Base-by-base conservation (phyloP, 1,140 invertebrate species). In the Cecropterus lyciades region DNA sequence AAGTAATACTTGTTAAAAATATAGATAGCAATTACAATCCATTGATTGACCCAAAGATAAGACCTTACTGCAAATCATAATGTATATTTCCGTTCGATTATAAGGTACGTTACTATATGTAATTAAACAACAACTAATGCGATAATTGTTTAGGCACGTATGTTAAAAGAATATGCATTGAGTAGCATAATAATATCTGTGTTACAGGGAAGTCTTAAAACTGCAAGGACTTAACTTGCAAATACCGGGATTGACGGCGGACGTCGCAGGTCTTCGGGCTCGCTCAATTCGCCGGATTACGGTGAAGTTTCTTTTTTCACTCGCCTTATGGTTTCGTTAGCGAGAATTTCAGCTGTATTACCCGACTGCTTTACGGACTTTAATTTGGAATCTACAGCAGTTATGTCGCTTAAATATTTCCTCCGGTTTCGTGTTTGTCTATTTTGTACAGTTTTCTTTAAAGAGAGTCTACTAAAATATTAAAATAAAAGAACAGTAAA, bases 251-350 rank as follows among this genome's bases (percentile, higher is more conserved):
- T 87, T 84, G 79, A 75, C 76, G 75, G 67, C 66, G 67, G 73
- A 77, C 84, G 76, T 74, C 75, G 78, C 62, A 78, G 85, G 83
- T 88, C 84, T 87, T 85, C 83, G 57, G 73, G 79, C 60, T 79
- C 69, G 75, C 70, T 77, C 79, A 79, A 82, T 85, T 85, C 77
- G 77, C 69, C 67, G 80, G 80, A 89, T 89, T 87, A 87, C 64
- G 60, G 68, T 65, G 69, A 55, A 67, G 57, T 75, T 72, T 86
- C 73, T 62, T 69, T 57, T 84, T 85, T 75, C 80, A 73, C 73
- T 66, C 69, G 76, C 78, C 72, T 77, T 73, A 70, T 71, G 72
- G 70, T 79, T 79, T 80, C 71, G 65, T 72, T 69, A 66, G 67
- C 46, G 59, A 63, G 59, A 63, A 63, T 24, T 63, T 63, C 48